A percentile compares a stretch with the other conserved stretches of the same genome.
These are phyloP conservation scores for Daubentonia madagascariensis DNA, from an alignment of 2,113 vertebrate species.

Conservation along the genomic window DNA sequence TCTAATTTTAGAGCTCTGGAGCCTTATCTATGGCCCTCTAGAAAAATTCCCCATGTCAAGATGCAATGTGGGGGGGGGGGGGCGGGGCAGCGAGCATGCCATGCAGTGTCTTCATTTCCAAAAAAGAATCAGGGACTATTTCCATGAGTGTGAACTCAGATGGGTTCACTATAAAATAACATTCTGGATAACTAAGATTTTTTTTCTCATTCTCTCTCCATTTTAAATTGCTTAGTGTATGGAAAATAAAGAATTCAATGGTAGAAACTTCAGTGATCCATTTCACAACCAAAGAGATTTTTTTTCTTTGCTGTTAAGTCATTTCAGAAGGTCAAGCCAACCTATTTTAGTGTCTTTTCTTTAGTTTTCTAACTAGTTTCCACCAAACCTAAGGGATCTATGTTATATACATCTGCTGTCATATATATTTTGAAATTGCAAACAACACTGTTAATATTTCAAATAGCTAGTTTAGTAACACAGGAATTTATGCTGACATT, in stretches of 20 bases:
- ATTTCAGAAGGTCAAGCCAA: background rate
- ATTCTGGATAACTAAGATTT: background rate
- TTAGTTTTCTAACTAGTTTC: constrained; percentile 49
- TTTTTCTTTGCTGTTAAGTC: constrained; percentile 32
- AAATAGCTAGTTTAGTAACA: constrained; percentile 75
- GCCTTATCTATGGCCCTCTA: background rate
- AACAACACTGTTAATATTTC: constrained; percentile 76
- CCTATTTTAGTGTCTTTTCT: constrained; percentile 36
- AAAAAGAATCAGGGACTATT: background rate
- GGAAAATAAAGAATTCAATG: constrained; percentile 15
- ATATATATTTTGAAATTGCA: constrained; percentile 72
- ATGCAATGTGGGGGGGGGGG: background rate
- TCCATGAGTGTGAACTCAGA: background rate
- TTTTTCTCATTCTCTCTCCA: background rate
- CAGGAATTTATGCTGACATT: constrained; percentile 78
- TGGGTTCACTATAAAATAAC: constrained; percentile 20
- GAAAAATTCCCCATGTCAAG: background rate
- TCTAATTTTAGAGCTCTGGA: constrained; percentile 57
- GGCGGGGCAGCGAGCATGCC: background rate
- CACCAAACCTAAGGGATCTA: constrained; percentile 25
- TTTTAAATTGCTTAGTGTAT: constrained; percentile 31
- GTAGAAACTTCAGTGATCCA: background rate
- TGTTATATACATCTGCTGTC: constrained; percentile 44
- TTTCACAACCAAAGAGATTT: background rate
- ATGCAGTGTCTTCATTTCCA: background rate